Conservation (phyloP, 1,140 invertebrate species). For the Caligus rogercresseyi region DNA sequence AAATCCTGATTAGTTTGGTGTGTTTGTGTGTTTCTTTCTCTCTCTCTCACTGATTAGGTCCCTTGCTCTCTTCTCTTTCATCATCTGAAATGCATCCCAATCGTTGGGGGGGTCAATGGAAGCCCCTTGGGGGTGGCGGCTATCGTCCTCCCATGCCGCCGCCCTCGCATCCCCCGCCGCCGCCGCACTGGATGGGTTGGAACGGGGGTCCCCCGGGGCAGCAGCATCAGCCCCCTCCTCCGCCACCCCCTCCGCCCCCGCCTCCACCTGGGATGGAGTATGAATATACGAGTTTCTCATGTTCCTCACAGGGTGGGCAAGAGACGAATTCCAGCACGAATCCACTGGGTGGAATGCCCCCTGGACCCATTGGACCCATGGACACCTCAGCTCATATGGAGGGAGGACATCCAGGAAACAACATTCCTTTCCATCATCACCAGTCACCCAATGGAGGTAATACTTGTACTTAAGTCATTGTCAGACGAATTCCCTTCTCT, state of each 20-base stretch:
- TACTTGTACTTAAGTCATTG: too few relatives aligned
- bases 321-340: too few relatives aligned
- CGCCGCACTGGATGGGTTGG: background rate
- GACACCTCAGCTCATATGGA: background rate
- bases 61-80: background rate
- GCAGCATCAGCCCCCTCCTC: conserved; percentile 13
- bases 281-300: background rate
- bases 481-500: too few relatives aligned
- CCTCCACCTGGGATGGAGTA: conserved; percentile 11
- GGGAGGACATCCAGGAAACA: background rate
- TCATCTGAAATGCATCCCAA: background rate
- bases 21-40: too few relatives aligned
- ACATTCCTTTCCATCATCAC: too few relatives aligned
- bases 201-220: background rate
- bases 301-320: too few relatives aligned
- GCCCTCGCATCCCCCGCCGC: background rate
- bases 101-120: background rate
- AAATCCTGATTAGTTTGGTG: too few relatives aligned
- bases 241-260: conserved; percentile 20
- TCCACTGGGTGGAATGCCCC: too few relatives aligned
- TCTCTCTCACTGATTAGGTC: background rate
- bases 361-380: too few relatives aligned
- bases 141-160: too few relatives aligned
- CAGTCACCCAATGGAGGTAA: too few relatives aligned
- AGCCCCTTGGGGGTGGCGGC: too few relatives aligned